phyloP scores from a whole-genome alignment of 2,113 vertebrate species.

The Ceuthmochares aereus region DNA sequence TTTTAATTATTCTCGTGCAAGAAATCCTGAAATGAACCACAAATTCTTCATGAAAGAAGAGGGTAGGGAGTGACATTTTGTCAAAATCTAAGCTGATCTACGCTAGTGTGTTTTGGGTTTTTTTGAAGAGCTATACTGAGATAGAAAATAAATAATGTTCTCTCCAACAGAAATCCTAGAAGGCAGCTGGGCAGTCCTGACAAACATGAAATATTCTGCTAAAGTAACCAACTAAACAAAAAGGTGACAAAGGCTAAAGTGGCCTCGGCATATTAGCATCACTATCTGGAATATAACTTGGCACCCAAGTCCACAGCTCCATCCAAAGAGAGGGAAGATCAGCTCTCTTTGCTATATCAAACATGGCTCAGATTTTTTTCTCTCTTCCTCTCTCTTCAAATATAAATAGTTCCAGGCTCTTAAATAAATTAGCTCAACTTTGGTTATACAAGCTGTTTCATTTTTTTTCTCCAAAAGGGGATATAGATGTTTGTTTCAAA shows the following conservation, averaged over 20 bases:
- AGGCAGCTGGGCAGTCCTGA: slow-evolving; percentile 51
- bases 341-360: slow-evolving; percentile 53
- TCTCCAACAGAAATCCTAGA: slow-evolving; percentile 67
- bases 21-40: not conserved
- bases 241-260: slow-evolving; percentile 34
- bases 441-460: slow-evolving; percentile 9
- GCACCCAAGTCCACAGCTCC: slow-evolving; percentile 24
- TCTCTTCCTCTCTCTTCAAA: slow-evolving; percentile 32
- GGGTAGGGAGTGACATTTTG: not conserved
- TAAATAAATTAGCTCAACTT: slow-evolving; percentile 40
- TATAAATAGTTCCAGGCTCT: slow-evolving; percentile 37
- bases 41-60: not conserved
- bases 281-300: slow-evolving; percentile 57
- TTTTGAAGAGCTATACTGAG: slow-evolving; percentile 35
- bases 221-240: slow-evolving; percentile 51
- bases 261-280: slow-evolving; percentile 19
- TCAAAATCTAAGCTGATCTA: not conserved
- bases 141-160: slow-evolving; percentile 53
- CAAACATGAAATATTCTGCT: slow-evolving; percentile 45
- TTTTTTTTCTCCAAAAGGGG: slow-evolving; percentile 35
- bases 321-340: slow-evolving; percentile 36
- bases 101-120: not conserved
- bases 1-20: not conserved
- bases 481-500: slow-evolving; percentile 32
- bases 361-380: not conserved